Conservation (phyloP, 2,797 vertebrate genomes). For the Megalops cyprinoides region DNA sequence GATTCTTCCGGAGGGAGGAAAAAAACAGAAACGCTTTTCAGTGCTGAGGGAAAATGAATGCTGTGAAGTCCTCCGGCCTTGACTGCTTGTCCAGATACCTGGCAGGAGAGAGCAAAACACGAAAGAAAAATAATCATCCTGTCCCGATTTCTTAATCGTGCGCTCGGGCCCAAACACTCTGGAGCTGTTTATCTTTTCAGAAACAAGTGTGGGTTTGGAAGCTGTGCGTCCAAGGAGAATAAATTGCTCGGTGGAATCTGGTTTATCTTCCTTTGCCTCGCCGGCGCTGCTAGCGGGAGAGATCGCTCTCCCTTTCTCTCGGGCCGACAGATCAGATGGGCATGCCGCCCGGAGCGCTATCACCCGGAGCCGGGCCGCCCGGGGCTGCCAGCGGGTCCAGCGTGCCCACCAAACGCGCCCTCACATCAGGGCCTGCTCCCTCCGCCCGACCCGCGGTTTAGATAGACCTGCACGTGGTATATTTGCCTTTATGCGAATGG, state of each 20-base stretch:
- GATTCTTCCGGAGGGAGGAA: not conserved
- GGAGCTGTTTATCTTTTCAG: conserved; percentile 58
- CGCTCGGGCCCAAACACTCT: conserved; percentile 29
- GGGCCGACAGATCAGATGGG: conserved; percentile 44
- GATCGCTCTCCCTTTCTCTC: conserved; percentile 16
- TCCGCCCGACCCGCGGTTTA: too few relatives aligned
- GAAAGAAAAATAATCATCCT: conserved; percentile 51
- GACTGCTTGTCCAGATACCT: conserved; percentile 41
- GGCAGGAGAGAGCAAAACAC: conserved; percentile 26
- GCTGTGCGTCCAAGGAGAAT: conserved; percentile 36
- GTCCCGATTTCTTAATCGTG: conserved; percentile 52
- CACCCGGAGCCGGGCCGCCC: conserved; percentile 18
- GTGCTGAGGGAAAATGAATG: not conserved
- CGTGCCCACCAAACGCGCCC: not conserved
- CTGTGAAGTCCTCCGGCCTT: not conserved
- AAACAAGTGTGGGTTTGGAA: conserved; percentile 42
- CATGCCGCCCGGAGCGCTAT: conserved; percentile 38
- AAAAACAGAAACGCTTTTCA: not conserved
- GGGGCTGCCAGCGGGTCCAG: not conserved
- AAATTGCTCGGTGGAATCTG: not conserved
- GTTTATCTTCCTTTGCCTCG: not conserved
- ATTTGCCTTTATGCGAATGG: conserved; percentile 40
- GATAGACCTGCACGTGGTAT: not conserved
- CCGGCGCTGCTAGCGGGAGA: not conserved
- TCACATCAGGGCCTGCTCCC: conserved; percentile 28